Conservation (phyloP, 1,140 invertebrate species). For the Oryctes rhinoceros region DNA sequence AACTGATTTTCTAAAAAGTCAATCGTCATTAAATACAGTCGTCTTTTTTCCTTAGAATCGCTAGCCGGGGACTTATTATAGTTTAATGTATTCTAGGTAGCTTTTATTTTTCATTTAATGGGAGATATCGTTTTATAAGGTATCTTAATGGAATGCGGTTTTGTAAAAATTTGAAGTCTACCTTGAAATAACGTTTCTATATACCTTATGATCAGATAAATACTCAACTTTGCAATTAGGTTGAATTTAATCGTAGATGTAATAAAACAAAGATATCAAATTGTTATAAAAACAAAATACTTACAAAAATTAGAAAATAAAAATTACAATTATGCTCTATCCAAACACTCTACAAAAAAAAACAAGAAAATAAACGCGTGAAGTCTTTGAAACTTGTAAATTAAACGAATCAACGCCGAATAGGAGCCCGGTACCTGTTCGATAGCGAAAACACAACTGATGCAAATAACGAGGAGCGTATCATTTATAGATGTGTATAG, state of each 20-base stretch:
- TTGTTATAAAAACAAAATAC: background rate
- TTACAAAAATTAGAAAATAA: background rate
- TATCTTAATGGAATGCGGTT: background rate
- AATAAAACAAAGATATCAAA: background rate
- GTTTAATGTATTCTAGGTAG: too few relatives aligned
- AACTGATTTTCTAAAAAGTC: background rate
- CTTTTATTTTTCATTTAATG: too few relatives aligned
- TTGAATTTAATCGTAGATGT: too few relatives aligned
- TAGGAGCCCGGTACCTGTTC: background rate
- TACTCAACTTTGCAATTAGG: too few relatives aligned
- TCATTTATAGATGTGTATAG: conserved; percentile 24
- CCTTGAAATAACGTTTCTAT: background rate
- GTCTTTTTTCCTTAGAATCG: too few relatives aligned
- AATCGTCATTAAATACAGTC: too few relatives aligned
- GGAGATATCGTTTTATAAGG: too few relatives aligned
- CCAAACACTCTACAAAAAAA: background rate
- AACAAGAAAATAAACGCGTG: background rate
- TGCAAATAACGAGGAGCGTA: background rate
- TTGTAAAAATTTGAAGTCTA: background rate
- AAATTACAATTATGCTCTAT: background rate
- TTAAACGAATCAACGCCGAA: background rate
- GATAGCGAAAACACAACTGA: conserved; percentile 10
- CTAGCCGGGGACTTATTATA: too few relatives aligned
- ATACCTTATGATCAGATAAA: too few relatives aligned
- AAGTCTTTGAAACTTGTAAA: background rate